Evolutionary conservation across 2,888 invertebrate genomes (phyloP).

Genomic region (Drosophila diplacantha): DNA sequence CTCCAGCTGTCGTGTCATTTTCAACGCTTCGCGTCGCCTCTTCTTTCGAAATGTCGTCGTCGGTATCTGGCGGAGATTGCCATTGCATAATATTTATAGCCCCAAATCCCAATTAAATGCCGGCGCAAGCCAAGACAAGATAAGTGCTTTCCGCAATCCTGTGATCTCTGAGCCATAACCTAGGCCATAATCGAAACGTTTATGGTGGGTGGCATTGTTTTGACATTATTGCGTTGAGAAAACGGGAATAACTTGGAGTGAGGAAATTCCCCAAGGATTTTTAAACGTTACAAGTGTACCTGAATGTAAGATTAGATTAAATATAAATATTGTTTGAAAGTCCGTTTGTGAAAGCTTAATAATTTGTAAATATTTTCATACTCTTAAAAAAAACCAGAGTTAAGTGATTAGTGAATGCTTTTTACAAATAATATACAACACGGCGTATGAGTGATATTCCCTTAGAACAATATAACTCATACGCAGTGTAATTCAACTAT

Average conservation of each 20-base stretch:
- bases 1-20: slow-evolving; percentile 49
- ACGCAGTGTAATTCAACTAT: slow-evolving; percentile 1
- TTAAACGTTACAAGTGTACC: too few relatives aligned
- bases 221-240: neutral
- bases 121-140: slow-evolving; percentile 40
- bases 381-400: too few relatives aligned
- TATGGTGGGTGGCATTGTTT: slow-evolving; percentile 1
- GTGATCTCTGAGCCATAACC: slow-evolving; percentile 32
- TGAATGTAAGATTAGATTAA: neutral
- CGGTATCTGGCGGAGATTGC: slow-evolving; percentile 17
- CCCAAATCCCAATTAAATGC: slow-evolving; percentile 45
- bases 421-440: neutral
- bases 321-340: neutral
- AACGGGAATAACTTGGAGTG: neutral
- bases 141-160: slow-evolving; percentile 60
- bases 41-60: slow-evolving; percentile 45
- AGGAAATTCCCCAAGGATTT: neutral
- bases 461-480: neutral
- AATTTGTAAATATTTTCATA: neutral
- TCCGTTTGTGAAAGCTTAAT: neutral
- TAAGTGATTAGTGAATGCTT: too few relatives aligned
- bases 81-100: slow-evolving; percentile 54
- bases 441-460: slow-evolving; percentile 9
- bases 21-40: slow-evolving; percentile 64
- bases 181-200: slow-evolving; percentile 26